Conservation (phyloP, 2,888 invertebrate genomes). For the Chalcis sispes region DNA sequence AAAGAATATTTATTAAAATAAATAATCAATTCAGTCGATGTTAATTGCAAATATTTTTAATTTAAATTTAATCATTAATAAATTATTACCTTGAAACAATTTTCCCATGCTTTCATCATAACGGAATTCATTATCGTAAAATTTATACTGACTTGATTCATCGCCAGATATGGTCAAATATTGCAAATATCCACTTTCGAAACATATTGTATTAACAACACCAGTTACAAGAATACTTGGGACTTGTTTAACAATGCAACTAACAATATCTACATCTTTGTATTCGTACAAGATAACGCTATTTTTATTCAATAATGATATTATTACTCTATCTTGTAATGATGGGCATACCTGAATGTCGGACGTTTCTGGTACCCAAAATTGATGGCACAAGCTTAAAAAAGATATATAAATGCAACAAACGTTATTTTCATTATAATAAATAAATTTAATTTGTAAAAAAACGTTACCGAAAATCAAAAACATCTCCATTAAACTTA, state of each 20-base stretch:
- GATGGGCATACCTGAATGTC: slow-evolving; percentile 63
- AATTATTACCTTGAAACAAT: slow-evolving; percentile 62
- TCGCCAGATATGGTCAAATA: slow-evolving; percentile 66
- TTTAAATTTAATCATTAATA: slow-evolving; percentile 12
- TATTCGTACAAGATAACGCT: slow-evolving; percentile 64
- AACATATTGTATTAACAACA: slow-evolving; percentile 65
- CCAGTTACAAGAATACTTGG: slow-evolving; percentile 61
- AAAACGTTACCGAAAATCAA: slow-evolving; percentile 67
- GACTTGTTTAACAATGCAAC: slow-evolving; percentile 57
- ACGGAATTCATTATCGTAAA: slow-evolving; percentile 61
- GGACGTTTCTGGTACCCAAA: slow-evolving; percentile 51
- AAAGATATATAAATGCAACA: no score
- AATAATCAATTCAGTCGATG: no score
- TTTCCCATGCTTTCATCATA: slow-evolving; percentile 61
- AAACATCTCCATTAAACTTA: slow-evolving; percentile 59
- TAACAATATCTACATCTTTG: slow-evolving; percentile 50
- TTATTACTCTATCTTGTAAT: slow-evolving; percentile 53
- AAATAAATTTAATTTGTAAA: background rate
- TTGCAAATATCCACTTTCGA: slow-evolving; percentile 66
- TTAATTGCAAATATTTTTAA: background rate
- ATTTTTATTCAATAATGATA: slow-evolving; percentile 59
- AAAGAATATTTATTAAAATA: slow-evolving; percentile 5
- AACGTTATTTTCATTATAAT: no score
- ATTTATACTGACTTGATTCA: slow-evolving; percentile 62
- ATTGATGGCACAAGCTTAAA: slow-evolving; percentile 23